Conservation (phyloP, 2,888 invertebrate species). For the Altica lythri region DNA sequence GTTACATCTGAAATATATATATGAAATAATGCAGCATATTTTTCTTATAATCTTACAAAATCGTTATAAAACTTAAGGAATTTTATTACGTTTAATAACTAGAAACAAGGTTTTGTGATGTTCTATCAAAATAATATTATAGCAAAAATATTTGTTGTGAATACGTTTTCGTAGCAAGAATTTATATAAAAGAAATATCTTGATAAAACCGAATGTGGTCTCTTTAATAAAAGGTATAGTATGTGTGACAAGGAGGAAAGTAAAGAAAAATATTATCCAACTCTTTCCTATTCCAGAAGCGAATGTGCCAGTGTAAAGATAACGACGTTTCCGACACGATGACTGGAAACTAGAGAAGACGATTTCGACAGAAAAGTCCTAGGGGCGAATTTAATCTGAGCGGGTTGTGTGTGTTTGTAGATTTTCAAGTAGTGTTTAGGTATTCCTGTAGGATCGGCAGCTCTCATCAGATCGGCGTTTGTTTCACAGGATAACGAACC, state of each 20-base stretch:
- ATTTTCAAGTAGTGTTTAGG: constrained; percentile 58
- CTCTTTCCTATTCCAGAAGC: constrained; percentile 51
- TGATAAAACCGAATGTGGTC: too few species aligned
- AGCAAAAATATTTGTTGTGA: too few species aligned
- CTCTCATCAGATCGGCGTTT: constrained; percentile 53
- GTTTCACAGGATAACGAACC: constrained; percentile 52
- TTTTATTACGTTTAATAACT: too few species aligned
- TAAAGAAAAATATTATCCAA: constrained; percentile 12
- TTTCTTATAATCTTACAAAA: too few species aligned
- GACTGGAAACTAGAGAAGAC: constrained; percentile 55
- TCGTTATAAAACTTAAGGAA: too few species aligned
- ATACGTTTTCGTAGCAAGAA: too few species aligned
- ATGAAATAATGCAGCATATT: too few species aligned
- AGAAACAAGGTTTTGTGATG: too few species aligned
- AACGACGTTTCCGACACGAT: constrained; percentile 57
- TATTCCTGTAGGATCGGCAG: constrained; percentile 54
- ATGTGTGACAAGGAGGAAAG: background rate
- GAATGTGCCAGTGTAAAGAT: constrained; percentile 55
- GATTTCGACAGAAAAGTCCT: constrained; percentile 56
- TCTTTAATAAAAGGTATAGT: background rate
- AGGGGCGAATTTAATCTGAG: constrained; percentile 57
- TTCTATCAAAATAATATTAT: too few species aligned
- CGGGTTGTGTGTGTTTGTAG: constrained; percentile 54
- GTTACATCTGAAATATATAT: too few species aligned
- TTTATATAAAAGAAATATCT: too few species aligned